phyloP scores from a whole-genome alignment of 2,113 vertebrate species.

The Melanerpes formicivorus region DNA sequence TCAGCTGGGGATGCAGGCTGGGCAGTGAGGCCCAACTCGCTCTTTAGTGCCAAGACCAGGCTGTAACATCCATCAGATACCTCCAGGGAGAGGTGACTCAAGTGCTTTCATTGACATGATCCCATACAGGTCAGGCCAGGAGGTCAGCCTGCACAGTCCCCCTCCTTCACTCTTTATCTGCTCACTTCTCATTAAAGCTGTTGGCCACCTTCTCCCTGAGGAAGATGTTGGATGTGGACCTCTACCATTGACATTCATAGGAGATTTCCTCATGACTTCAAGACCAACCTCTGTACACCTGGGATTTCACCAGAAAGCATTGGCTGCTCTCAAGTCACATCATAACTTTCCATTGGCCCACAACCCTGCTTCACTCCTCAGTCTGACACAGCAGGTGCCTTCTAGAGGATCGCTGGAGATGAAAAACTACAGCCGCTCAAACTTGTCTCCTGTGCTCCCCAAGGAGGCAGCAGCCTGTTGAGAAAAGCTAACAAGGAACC shows the following conservation, averaged over 20 bases:
- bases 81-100: constrained; percentile 29
- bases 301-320: background rate
- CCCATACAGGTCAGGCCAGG: background rate
- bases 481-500: constrained; percentile 30
- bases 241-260: rapidly evolving
- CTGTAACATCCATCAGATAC: constrained; percentile 22
- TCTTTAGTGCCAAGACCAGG: constrained; percentile 9
- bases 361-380: rapidly evolving
- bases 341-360: background rate
- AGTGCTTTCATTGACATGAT: background rate
- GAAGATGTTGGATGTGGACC: background rate
- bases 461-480: background rate
- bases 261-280: background rate
- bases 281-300: background rate
- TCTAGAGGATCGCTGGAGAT: background rate
- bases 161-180: background rate
- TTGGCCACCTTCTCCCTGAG: background rate
- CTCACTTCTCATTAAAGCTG: background rate
- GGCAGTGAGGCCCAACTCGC: background rate
- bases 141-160: background rate
- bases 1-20: constrained; percentile 20
- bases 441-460: background rate
- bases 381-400: background rate
- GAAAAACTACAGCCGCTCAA: background rate
- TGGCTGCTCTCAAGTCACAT: background rate